Evolutionary conservation across 1,140 invertebrate species (phyloP), one percentile per base, ranked within the genome.

Genomic region (Cyclina sinensis): DNA sequence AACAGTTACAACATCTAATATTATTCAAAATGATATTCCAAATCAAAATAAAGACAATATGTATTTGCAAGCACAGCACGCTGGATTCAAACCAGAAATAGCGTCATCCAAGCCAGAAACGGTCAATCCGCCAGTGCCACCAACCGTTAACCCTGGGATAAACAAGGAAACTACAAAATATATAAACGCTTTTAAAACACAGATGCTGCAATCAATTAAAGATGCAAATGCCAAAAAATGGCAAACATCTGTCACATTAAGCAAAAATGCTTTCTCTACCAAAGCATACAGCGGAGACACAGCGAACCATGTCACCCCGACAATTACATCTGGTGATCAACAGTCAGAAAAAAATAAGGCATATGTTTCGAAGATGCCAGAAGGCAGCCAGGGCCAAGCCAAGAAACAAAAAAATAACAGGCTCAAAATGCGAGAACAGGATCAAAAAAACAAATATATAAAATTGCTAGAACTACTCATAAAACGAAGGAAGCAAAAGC

Each of bases 151-250:
- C 16, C 30, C 79, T 21, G 54, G 24, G 14, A 82, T 82, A 39
- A 46, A 5, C 14, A 65, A 46, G 27, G 24, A 73, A 43, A 73
- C 82, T 35, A 51, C 39, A 35, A 27, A 84, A 21, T 73, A 73
- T 65, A 84, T 84, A 11, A 12, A 43, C 11, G 11, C 70, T 12
- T 51, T 84, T 14, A 84, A 84, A 46, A 51, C 65, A 5, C 39
- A 84, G n/a, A 84, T 84, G 82, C 14, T 84, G 68, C n/a, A 70
- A 18, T 84, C 82, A 32, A 84, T 84, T 27, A 84, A 70, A 57
- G 9, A 37, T 5, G 82, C 82, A 21, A 84, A 84, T 32, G 32
- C 35, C 14, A 9, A 73, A n/a, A 37, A 39, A 39, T 37, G 46
- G 11, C 35, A 65, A 68, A 7, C 21, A 18, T 18, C 59, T n/a